A percentile compares a stretch with the other conserved stretches of the same genome.
phyloP scores from a whole-genome alignment of 2,888 invertebrate species.

The Cancer borealis region DNA sequence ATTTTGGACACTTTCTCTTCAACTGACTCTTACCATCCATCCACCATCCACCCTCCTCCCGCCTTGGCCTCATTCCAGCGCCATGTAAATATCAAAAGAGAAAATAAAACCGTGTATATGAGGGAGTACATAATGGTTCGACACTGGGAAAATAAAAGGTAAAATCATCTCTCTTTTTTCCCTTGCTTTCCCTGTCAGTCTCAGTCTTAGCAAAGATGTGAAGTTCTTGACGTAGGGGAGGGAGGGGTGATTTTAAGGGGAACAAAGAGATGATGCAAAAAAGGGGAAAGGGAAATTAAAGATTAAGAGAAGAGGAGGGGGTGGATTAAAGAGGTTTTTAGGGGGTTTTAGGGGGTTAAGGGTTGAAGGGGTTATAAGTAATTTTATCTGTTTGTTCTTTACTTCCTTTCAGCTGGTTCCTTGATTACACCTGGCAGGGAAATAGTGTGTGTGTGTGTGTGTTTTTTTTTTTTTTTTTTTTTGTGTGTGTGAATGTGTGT shows the following conservation, averaged over 20 bases:
- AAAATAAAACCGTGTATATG: background rate
- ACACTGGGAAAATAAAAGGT: background rate
- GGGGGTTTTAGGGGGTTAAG: background rate
- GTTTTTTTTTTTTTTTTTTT: background rate
- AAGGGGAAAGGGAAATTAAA: background rate
- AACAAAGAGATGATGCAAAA: background rate
- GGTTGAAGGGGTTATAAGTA: background rate
- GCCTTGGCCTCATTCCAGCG: background rate
- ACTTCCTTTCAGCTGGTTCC: background rate
- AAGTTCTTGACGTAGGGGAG: background rate
- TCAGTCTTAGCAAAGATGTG: background rate
- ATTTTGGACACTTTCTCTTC: background rate
- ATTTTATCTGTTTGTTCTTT: background rate
- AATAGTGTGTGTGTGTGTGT: slow-evolving; percentile 36
- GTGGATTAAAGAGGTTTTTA: background rate
- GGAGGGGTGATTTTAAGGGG: background rate
- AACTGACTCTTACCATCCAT: background rate
- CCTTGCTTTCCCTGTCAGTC: background rate
- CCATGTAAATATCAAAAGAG: background rate
- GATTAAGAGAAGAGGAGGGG: too few relatives aligned
- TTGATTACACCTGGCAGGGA: background rate
- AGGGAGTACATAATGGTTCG: background rate
- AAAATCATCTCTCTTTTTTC: background rate
- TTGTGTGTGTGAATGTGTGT: too few relatives aligned
- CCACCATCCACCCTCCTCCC: background rate